phyloP scores from a whole-genome alignment of 2,797 vertebrate genomes.

The Gallinago nigripennis region DNA sequence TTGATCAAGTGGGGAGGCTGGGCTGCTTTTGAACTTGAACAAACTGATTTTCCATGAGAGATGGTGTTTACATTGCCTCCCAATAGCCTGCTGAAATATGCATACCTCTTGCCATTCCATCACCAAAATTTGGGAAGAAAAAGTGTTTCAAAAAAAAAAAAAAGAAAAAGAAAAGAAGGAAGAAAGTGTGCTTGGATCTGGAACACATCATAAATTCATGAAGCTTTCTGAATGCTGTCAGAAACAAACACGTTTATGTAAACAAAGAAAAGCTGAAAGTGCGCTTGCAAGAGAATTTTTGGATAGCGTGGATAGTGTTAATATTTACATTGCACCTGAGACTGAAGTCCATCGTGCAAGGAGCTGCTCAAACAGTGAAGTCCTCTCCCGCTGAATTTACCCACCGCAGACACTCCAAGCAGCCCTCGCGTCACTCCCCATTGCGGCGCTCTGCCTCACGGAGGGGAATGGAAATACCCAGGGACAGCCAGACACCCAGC shows the following conservation, averaged over 20 bases:
- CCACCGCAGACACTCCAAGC: neutral
- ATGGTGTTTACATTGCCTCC: slow-evolving; percentile 19
- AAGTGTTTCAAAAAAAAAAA: rapidly evolving
- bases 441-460: rapidly evolving
- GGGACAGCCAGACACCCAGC: neutral
- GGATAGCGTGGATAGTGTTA: rapidly evolving
- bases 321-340: neutral
- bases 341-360: neutral
- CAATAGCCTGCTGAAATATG: neutral
- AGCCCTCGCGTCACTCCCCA: neutral
- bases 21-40: neutral
- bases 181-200: neutral
- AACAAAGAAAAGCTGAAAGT: slow-evolving; percentile 2
- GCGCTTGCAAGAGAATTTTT: neutral
- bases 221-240: slow-evolving; percentile 43
- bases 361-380: neutral
- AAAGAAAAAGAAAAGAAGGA: neutral
- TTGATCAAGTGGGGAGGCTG: slow-evolving; percentile 13
- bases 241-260: slow-evolving; percentile 2
- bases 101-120: neutral
- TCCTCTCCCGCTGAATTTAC: neutral
- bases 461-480: neutral
- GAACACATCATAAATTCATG: slow-evolving; percentile 57
- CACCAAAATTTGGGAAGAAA: slow-evolving; percentile 18
- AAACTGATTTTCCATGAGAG: neutral